Evolutionary conservation across 2,797 vertebrate genomes (phyloP), one percentile per base, ranked within the genome.

Genomic region (Mycteria americana): DNA sequence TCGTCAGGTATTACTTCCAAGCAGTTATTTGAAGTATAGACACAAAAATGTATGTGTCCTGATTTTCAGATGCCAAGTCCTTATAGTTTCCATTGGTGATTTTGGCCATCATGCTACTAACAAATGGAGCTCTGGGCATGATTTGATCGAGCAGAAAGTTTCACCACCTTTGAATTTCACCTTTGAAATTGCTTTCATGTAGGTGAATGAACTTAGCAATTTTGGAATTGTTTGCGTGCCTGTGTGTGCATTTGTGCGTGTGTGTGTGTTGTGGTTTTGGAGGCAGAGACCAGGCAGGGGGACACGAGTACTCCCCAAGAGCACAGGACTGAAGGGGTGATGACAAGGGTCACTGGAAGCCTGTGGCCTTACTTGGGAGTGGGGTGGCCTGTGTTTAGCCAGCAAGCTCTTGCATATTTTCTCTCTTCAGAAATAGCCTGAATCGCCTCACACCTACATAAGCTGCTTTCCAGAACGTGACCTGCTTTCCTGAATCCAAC

Each of bases 391-490:
- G 72, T 54, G 62, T 85, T 88, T 53, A 93, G 73, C 74, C 84
- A 89, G 64, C 48, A 80, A 88, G 68, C 57, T 80, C 50, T 35
- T 81, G 81, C 50, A 45, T 70, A 89, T 78, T 92, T 93, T 92
- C 41, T 73, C 28, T 83, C 57, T 76, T 95, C 82, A 94, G 69
- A 92, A 97, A 96, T 3, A 94, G 51, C 50, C 62, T 43, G 41
- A 75, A 85, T 85, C 13, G 4, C 74, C 73, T 89, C 46, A 65
- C 79, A 93, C 75, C 82, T 92, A 68, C 70, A 69, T 92, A 92
- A 96, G 67, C 63, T 63, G 65, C 89, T 93, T 93, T 93, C 81
- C 84, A 92, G 72, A 46, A 95, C 91, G 85, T 85, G 82, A 91
- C 54, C 63, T 68, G 81, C 64, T 91, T 94, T 96, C 87, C 75